Evolutionary conservation across 2,113 vertebrate species (phyloP), one percentile per base, ranked within the genome.

Genomic region (Laticauda colubrina): DNA sequence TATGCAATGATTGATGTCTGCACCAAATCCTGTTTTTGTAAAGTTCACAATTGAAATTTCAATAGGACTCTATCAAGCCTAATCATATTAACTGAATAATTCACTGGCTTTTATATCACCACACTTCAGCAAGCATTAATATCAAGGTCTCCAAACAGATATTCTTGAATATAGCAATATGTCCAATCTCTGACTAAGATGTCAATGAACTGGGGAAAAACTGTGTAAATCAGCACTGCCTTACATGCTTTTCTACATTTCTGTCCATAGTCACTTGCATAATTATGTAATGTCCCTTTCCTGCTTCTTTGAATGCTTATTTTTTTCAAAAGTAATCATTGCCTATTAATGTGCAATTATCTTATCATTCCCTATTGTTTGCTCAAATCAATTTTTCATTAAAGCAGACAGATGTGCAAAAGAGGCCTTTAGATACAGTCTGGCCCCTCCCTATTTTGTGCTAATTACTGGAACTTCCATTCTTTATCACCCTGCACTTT

Each of bases 391-490:
- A 43, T 92, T 95, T 96, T 95, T 94, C 95, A 96, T 93, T 94
- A 94, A 87, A 94, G 89, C 1, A 93, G 90, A 94, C 94, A 75
- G 3, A 54, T 3, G 26, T 45, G 34, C 91, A 57, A 94, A 93
- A 90, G 92, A 48, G 14, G 21, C 85, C 85, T 85, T 89, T 23
- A 94, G 92, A 88, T 45, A n/a, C 34, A 91, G 23, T 54, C 57
- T 94, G 89, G 92, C n/a, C 93, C 92, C 87, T 95, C 90, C 90
- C 23, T 87, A 88, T 91, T 96, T 87, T 96, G 12, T 94, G 94
- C 85, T 96, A 96, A 96, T 97, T 96, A 93, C 85, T 90, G 75
- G 57, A 96, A 45, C 21, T 95, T 81, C 87, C 94, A 89, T 96
- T 95, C 90, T 88, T 96, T 95, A 95, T 93, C 95, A 93, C 88